Base-by-base conservation (phyloP, 1,140 invertebrate species). In the Cydia pomonella region DNA sequence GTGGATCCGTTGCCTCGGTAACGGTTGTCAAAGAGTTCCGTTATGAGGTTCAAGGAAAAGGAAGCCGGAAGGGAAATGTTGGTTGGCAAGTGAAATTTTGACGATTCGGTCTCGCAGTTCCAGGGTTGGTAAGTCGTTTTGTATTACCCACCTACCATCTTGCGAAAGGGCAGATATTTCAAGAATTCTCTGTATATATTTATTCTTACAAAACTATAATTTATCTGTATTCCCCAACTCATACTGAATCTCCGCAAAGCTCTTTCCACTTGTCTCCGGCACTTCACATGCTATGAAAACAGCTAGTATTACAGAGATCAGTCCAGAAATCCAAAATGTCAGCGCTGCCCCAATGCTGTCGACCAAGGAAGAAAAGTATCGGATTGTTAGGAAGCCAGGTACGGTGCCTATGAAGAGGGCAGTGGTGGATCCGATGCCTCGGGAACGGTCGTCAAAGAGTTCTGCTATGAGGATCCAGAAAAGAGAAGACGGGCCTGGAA, bases 221-320 rank as follows among this genome's bases (percentile, higher is more conserved):
- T n/a, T n/a, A n/a, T n/a, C 27, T 29, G 27, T 29, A 41, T 41
- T 50, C 16, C 47, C 13, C 25, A 64, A 27, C 9, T 12, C 63
- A 33, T 66, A 7, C 21, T 95, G 95, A 47, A 97, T 41, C 38
- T 41, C 38, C 0, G 7, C 10, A 41, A 41, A 41, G 10, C 10
- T 41, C 38, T 41, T 41, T 0, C 95, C 95, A 86, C 96, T 96
- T 0, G 96, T 97, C 88, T 97, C 96, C 3, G 96, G 96, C 7
- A 97, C 92, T 18, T 18, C 16, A 1, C 4, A 53, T 1, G n/a
- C n/a, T 18, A 53, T 53, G 7, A 53, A 53, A 2, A 3, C 18
- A 13, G 38, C 71, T 13, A 44, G 38, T 16, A 47, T 9, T 3
- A n/a, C n/a, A 18, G 38, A 72, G 18, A 47, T 10, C 16, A n/a